Conservation (phyloP, 2,888 invertebrate genomes). For the Quadroppia sp. region DNA sequence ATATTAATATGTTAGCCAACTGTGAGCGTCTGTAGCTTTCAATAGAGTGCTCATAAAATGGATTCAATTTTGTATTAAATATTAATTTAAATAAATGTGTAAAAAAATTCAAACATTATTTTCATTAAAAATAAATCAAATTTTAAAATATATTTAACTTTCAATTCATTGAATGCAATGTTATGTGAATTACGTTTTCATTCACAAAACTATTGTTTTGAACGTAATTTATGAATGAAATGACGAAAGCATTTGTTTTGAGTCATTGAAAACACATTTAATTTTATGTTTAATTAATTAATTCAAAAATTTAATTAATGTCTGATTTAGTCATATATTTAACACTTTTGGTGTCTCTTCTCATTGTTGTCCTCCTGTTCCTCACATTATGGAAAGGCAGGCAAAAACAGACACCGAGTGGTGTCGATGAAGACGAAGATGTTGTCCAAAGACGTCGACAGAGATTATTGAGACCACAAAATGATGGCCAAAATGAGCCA, state of each 20-base stretch:
- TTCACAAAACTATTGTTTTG: too few species aligned
- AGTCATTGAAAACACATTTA: neutral
- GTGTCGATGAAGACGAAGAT: conserved; percentile 12
- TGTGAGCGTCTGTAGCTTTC: too few species aligned
- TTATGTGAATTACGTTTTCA: too few species aligned
- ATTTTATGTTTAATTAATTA: neutral
- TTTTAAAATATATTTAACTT: too few species aligned
- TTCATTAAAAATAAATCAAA: too few species aligned
- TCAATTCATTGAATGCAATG: too few species aligned
- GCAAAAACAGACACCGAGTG: neutral
- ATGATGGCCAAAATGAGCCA: conserved; percentile 2
- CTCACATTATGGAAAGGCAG: neutral
- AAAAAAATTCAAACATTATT: too few species aligned
- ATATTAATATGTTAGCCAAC: too few species aligned
- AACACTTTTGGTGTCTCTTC: neutral
- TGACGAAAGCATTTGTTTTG: conserved; percentile 3
- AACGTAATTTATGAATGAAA: neutral
- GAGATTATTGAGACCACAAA: neutral
- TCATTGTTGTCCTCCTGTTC: conserved; percentile 4
- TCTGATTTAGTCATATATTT: conserved; percentile 23
- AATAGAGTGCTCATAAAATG: too few species aligned
- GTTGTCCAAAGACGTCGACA: neutral
- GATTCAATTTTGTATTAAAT: too few species aligned
- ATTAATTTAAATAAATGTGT: too few species aligned
- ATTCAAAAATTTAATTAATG: neutral